Evolutionary conservation across 2,797 vertebrate species (phyloP), one percentile per base, ranked within the genome.

Genomic region (Pseudomugil tenellus): DNA sequence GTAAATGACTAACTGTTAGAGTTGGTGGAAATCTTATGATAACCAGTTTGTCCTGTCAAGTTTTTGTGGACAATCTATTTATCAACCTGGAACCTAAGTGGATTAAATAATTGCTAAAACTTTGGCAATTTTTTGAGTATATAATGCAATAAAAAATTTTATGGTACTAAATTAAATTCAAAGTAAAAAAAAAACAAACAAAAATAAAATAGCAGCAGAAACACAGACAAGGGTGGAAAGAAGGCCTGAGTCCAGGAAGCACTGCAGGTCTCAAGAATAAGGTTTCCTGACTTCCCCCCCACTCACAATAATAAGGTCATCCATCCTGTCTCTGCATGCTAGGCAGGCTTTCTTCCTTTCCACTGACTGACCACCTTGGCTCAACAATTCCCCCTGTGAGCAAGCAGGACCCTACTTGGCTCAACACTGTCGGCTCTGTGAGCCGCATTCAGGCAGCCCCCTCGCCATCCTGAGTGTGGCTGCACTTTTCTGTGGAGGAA

Each of bases 241-340:
- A 62, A 39, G 46, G 35, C 74, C 61, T 58, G 9, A 28, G 51
- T 70, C 52, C 83, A 87, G 87, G 84, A 92, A 88, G 80, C 13
- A 11, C 55, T 35, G 34, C 19, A 49, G 60, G 43, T 76, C 63
- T 83, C n/a, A 76, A 81, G 37, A 84, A 84, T 80, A 61, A 80
- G 75, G 60, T 74, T 64, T 80, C 74, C 68, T 57, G 70, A 62
- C 75, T 64, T 79, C 67, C 81, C 79, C 62, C 32, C 68, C 57
- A 37, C 58, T 41, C 57, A 82, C 49, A 90, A 87, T 83, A 84
- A 91, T 83, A 79, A 89, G 81, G 58, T 89, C 80, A 78, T 91
- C 79, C 64, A 80, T 89, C 72, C 75, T 65, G 43, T 16, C 14
- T 13, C 4, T 59, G 56, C 60, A 54, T 39, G 46, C 28, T 43